A percentile compares a stretch with the other conserved stretches of the same genome.
Conservation (phyloP, 2,888 invertebrate species). For the Melikaiella ostensackeni region DNA sequence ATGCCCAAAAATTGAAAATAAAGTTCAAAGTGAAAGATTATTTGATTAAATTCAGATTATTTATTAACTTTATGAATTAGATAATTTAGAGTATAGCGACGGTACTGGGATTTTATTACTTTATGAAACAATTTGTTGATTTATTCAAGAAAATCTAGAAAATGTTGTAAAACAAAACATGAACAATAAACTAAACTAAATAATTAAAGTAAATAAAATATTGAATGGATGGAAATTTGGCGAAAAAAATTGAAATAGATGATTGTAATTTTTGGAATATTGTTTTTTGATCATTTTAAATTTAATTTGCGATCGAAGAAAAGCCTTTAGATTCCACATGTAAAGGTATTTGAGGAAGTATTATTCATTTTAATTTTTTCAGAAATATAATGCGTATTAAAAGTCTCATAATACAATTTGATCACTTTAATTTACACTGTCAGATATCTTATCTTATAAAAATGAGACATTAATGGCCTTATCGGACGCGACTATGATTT, state of each 20-base stretch:
- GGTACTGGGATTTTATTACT: no score
- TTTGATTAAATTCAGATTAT: no score
- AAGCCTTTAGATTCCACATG: neutral
- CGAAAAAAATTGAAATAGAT: neutral
- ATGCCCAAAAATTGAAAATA: neutral
- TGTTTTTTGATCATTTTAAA: neutral
- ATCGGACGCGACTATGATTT: neutral
- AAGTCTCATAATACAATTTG: neutral
- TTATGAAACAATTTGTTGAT: no score
- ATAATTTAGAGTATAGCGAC: no score
- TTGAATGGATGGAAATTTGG: neutral
- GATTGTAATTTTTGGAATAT: neutral
- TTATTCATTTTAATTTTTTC: neutral
- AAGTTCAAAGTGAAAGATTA: no score
- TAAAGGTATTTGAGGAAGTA: neutral
- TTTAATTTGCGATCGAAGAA: neutral
- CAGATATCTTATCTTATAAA: slow-evolving; percentile 4
- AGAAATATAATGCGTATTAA: neutral
- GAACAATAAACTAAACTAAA: no score
- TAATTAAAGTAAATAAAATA: neutral
- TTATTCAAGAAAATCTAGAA: no score
- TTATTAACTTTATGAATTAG: no score
- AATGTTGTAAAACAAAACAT: no score
- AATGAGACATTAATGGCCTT: neutral
- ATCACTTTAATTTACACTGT: neutral